These are phyloP conservation scores for Drosophila recens DNA, from an alignment of 2,888 invertebrate genomes.

Conservation along the genomic window DNA sequence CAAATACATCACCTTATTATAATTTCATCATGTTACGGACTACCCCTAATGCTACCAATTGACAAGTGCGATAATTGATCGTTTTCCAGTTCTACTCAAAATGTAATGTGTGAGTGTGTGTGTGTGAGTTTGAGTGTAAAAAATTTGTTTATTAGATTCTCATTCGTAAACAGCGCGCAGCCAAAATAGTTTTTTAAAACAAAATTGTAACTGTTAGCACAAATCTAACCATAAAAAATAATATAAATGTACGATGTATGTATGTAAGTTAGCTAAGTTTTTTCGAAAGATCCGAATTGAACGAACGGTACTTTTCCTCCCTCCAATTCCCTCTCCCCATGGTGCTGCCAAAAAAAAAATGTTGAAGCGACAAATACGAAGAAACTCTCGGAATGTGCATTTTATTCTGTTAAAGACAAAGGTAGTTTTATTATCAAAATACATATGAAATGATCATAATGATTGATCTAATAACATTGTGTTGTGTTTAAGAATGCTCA, in stretches of 20 bases:
- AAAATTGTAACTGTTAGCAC: conserved; percentile 54
- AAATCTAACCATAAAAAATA: conserved; percentile 48
- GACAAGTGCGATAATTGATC: conserved; percentile 9
- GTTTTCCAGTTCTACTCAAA: conserved; percentile 40
- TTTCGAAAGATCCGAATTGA: conserved; percentile 27
- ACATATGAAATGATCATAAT: conserved; percentile 52
- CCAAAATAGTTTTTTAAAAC: conserved; percentile 55
- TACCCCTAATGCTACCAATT: conserved; percentile 6
- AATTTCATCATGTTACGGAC: not conserved
- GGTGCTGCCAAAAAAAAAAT: conserved; percentile 62
- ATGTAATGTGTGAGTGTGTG: conserved; percentile 8
- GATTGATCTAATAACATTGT: conserved; percentile 48
- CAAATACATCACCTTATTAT: too few relatives aligned
- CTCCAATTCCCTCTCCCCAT: conserved; percentile 29
- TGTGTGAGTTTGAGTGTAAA: conserved; percentile 41
- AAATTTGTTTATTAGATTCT: conserved; percentile 44
- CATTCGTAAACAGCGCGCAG: conserved; percentile 52
- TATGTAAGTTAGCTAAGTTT: conserved; percentile 36
- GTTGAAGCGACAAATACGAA: conserved; percentile 35
- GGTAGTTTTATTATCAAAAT: conserved; percentile 58
- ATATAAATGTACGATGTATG: conserved; percentile 20
- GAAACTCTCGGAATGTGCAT: conserved; percentile 55
- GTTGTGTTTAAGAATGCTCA: conserved; percentile 76
- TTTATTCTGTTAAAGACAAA: conserved; percentile 57
- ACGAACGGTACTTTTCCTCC: conserved; percentile 24